These are phyloP conservation scores for Agrotis exclamationis DNA, from an alignment of 2,888 invertebrate species.

Conservation along the genomic window DNA sequence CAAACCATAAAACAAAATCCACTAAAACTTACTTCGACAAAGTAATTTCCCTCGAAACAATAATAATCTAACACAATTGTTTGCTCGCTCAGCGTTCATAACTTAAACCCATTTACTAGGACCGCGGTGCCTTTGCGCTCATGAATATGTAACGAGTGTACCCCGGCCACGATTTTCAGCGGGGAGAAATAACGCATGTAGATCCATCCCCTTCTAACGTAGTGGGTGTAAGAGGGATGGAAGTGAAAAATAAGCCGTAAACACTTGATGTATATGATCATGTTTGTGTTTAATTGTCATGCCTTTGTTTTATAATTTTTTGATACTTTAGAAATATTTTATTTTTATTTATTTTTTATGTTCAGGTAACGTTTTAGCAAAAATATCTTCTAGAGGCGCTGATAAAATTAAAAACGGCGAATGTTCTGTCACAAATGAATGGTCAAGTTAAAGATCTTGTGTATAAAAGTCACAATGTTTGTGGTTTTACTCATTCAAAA, in stretches of 20 bases:
- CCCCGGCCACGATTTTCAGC: slow-evolving; percentile 77
- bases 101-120: slow-evolving; percentile 47
- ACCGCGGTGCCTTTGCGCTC: slow-evolving; percentile 69
- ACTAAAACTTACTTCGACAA: slow-evolving; percentile 38
- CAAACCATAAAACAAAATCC: slow-evolving; percentile 35
- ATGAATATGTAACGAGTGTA: slow-evolving; percentile 80
- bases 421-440: no score
- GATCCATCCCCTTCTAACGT: slow-evolving; percentile 60
- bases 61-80: slow-evolving; percentile 50
- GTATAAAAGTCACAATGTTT: no score
- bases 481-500: no score
- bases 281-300: slow-evolving; percentile 61
- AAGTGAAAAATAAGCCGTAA: slow-evolving; percentile 60
- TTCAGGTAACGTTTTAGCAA: neutral
- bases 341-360: neutral
- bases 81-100: slow-evolving; percentile 45
- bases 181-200: slow-evolving; percentile 62
- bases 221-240: slow-evolving; percentile 36
- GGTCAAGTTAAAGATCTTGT: no score
- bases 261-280: slow-evolving; percentile 49
- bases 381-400: no score
- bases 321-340: neutral
- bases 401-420: no score
- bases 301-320: slow-evolving; percentile 29
- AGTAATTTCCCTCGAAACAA: slow-evolving; percentile 43